Conservation (phyloP, 2,888 invertebrate species). For the Sialis fuliginosa region DNA sequence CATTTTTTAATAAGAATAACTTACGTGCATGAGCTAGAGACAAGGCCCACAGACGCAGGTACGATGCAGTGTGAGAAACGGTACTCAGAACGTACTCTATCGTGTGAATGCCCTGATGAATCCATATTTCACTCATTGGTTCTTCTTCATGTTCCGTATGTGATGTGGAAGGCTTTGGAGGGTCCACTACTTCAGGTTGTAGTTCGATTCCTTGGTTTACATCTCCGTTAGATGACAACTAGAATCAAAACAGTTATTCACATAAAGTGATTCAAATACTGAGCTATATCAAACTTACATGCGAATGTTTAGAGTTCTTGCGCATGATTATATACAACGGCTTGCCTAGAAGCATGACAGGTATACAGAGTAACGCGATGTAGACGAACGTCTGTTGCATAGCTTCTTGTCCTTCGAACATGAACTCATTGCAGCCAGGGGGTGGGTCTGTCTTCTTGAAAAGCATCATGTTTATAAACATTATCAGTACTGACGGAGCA, state of each 20-base stretch:
- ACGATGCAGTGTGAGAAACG: conserved; percentile 92
- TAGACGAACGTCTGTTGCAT: conserved; percentile 46
- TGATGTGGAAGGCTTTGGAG: conserved; percentile 22
- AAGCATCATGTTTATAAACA: conserved; percentile 65
- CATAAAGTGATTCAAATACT: neutral
- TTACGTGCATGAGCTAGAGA: conserved; percentile 89
- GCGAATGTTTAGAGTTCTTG: conserved; percentile 47
- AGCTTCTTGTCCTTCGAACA: conserved; percentile 37
- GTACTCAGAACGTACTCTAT: conserved; percentile 94
- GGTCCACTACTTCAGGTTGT: conserved; percentile 26
- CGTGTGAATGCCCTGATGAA: conserved; percentile 89
- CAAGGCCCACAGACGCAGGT: conserved; percentile 89
- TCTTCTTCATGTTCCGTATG: conserved; percentile 33
- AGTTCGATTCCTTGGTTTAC: conserved; percentile 50
- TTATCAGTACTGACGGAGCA: conserved; percentile 59
- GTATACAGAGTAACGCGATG: conserved; percentile 50
- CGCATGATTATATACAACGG: conserved; percentile 42
- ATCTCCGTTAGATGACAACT: conserved; percentile 33
- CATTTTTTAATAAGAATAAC: conserved; percentile 24
- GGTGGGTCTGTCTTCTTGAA: conserved; percentile 25
- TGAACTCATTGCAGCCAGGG: conserved; percentile 32
- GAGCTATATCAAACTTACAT: conserved; percentile 28
- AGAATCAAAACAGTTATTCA: neutral
- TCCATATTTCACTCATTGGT: conserved; percentile 73
- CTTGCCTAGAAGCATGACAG: conserved; percentile 61